Evolutionary conservation across 2,797 vertebrate genomes (phyloP), one percentile per base, ranked within the genome.

Genomic region (Danio kyathit): DNA sequence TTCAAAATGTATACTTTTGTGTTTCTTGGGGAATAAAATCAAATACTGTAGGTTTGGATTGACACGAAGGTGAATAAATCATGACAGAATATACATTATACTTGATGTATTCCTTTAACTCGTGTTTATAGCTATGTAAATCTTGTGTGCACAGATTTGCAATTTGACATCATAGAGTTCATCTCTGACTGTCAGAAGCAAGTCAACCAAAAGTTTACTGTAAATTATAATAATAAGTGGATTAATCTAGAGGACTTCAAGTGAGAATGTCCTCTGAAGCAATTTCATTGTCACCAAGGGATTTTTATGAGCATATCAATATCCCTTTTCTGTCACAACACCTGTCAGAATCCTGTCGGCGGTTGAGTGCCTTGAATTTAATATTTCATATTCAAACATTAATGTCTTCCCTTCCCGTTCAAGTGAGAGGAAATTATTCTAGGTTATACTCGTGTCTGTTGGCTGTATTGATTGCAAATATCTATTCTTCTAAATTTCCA

Each of bases 381-480:
- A 81, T 73, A 73, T 81, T 72, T 77, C 81, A 78, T 78, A 79
- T 86, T 86, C 60, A 56, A 49, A 61, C 71, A 79, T 67, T 75
- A 84, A 74, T 67, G 56, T 49, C 57, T 80, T 72, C 77, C 67
- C 60, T 80, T 72, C 77, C 67, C 60, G 7, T 71, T 78, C 64
- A 76, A 41, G 40, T 12, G 49, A 64, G 46, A 44, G 63, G 87
- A 87, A 82, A 76, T 74, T 87, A 86, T 89, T 86, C 89, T 79
- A 19, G 41, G 83, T 84, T 88, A 83, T 85, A 40, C 66, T 29
- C 19, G 1, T 71, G 38, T 76, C 82, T 87, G 71, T 65, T 51
- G 71, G 69, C 61, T 79, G 38, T 79, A 79, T 83, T 61, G 65
- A 74, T 72, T 79, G 56, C 52, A 79, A 64, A 71, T 17, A 19